Base-by-base conservation (phyloP, 2,888 invertebrate species). In the Allygus modestus region DNA sequence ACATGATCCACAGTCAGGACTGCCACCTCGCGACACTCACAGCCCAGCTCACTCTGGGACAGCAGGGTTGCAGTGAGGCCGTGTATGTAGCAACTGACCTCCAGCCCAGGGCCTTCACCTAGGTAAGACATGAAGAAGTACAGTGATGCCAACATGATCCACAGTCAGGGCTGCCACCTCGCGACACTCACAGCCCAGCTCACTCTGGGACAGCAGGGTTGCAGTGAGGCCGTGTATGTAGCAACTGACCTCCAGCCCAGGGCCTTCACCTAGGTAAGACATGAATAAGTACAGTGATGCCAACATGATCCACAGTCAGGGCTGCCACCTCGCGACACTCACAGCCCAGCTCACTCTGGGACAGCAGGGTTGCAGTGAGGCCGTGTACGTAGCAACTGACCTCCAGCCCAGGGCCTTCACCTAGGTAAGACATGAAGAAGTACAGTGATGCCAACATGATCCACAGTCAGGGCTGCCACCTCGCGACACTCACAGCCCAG, bases 171-270 rank as follows among this genome's bases (percentile, higher is more conserved):
- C 51, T 51, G 51, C 51, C 51, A 51, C 51, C 51, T 51, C 51
- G 1, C n/a, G 51, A 51, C 51, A 51, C 51, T 51, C 51, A 17
- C 87, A 89, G 77, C 90, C 90, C 84, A 91, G 91, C 46, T 91
- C 88, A 87, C 92, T 92, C n/a, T 91, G 91, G 86, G 91, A 90
- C 31, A 92, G 90, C 1, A 87, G 84, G 20, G 90, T 90, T 2
- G 92, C 87, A 20, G 90, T 91, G 83, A 92, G 88, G 15, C 90
- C 90, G 84, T 91, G 91, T 7, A 93, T 83, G 84, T 91, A 91
- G 85, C 91, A 87, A 0, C 90, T 90, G 4, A 90, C 85, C 23
- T 86, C 87, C 61, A 54, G 73, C 20, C 69, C 58, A 15, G 15
- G 37, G 0, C 58, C 37, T 12, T 73, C 41, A 61, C 61, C 84